Base-by-base conservation (phyloP, 1,140 invertebrate species). In the Leptopilina clavipes region DNA sequence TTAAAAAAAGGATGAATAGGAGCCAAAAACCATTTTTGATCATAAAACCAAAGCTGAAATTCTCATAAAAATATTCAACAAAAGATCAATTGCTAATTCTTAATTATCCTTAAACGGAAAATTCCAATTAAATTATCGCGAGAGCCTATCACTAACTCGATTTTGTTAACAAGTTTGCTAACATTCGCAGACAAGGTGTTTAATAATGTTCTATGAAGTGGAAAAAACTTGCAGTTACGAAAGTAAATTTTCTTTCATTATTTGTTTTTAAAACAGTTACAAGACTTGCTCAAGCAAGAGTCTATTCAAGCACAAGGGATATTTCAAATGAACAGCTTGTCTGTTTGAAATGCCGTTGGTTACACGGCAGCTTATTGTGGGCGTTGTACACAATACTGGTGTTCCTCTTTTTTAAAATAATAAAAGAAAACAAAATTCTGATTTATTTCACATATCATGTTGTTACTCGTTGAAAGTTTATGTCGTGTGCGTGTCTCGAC, bases 381-480 rank as follows among this genome's bases (percentile, higher is more conserved):
- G 56, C 56, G 56, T 65, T 22, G 56, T 65, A 65, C 19, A 65
- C 56, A 65, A 65, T 65, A 65, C 56, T 65, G 18, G 56, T 31
- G 19, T 65, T 65, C 56, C 18, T 65, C 19, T 12, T 22, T 52
- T 40, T 40, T 7, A 1, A 31, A 31, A 31, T 31, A 31, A 31
- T 40, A 0, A 9, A 40, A 40, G 7, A 40, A 40, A 40, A 65
- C 12, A 59, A 65, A 65, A 65, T 31, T 2, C 56, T 65, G 56
- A 65, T 65, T 65, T 65, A 65, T 31, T 65, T 65, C 56, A 65
- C 56, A 65, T 65, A 65, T 65, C 56, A 65, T 22, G 56, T 22
- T 25, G 56, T 19, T 65, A 31, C 56, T 65, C 22, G 56, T 19
- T 65, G 56, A 65, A 65, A 65, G 56, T 65, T 65, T 65, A 65